Evolutionary conservation across 2,113 vertebrate species (phyloP).

Genomic region (Asarcornis scutulata): DNA sequence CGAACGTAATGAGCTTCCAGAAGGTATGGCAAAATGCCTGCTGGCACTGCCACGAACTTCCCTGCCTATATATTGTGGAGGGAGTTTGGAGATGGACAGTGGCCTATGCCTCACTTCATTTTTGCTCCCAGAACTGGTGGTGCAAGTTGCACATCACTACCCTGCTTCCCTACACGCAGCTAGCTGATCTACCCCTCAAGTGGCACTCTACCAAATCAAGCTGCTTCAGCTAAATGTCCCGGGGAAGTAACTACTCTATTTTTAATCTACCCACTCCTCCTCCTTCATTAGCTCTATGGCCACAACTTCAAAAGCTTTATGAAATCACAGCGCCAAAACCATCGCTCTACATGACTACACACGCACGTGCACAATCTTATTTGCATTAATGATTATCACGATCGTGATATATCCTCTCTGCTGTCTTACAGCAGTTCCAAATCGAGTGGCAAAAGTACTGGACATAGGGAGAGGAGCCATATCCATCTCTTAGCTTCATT

Average conservation of each 20-base stretch:
- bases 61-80: not conserved
- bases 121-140: not conserved
- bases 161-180: not conserved
- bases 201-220: not conserved
- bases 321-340: not conserved
- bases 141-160: not conserved
- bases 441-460: not conserved
- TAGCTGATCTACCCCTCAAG: not conserved
- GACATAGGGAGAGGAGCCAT: not conserved
- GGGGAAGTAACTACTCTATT: not conserved
- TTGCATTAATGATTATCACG: constrained; percentile 11
- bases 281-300: not conserved
- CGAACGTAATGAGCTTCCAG: not conserved
- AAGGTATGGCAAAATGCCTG: not conserved
- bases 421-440: not conserved
- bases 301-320: not conserved
- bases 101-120: not conserved
- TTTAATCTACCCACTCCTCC: not conserved
- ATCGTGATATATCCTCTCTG: not conserved
- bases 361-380: not conserved
- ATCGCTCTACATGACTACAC: not conserved
- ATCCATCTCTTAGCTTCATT: not conserved
- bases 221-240: not conserved
- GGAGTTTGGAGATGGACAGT: not conserved
- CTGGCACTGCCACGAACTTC: not conserved